These are phyloP conservation scores for Antheraea mylitta DNA, from an alignment of 1,140 invertebrate genomes.

Conservation along the genomic window DNA sequence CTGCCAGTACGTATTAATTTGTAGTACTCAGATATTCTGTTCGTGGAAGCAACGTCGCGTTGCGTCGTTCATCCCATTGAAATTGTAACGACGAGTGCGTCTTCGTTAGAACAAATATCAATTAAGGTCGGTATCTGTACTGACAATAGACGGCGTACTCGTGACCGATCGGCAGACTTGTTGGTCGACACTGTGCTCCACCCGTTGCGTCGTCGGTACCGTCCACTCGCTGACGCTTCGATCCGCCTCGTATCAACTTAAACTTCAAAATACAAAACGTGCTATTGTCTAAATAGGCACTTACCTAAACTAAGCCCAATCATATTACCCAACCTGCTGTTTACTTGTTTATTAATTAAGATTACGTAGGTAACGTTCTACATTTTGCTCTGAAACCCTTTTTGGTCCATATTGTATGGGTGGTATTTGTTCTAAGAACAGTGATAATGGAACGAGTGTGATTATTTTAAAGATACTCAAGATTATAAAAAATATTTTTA, in stretches of 20 bases:
- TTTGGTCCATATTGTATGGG: not conserved
- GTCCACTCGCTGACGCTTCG: conserved; percentile 6
- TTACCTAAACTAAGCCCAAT: conserved; percentile 47
- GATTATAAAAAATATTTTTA: no score
- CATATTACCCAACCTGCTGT: conserved; percentile 40
- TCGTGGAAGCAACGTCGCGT: conserved; percentile 13
- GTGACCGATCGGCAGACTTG: conserved; percentile 28
- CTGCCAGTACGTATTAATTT: not conserved
- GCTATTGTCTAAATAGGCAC: conserved; percentile 67
- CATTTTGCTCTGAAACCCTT: not conserved
- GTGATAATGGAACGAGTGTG: no score
- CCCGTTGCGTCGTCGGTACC: conserved; percentile 1
- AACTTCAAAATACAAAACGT: conserved; percentile 71
- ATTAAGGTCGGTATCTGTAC: conserved; percentile 54
- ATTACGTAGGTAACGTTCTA: conserved; percentile 20
- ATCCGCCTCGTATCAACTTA: conserved; percentile 35
- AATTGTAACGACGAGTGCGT: conserved; percentile 44
- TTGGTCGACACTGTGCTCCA: conserved; percentile 15
- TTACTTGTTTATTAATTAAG: conserved; percentile 60
- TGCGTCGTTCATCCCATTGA: conserved; percentile 29
- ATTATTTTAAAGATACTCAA: no score
- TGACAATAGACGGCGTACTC: conserved; percentile 39
- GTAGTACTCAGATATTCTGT: not conserved
- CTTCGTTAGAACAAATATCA: conserved; percentile 62
- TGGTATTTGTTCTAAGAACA: not conserved